These are phyloP conservation scores for Oikopleura dioica DNA, from an alignment of 23 tunicate genomes.

Conservation along the genomic window DNA sequence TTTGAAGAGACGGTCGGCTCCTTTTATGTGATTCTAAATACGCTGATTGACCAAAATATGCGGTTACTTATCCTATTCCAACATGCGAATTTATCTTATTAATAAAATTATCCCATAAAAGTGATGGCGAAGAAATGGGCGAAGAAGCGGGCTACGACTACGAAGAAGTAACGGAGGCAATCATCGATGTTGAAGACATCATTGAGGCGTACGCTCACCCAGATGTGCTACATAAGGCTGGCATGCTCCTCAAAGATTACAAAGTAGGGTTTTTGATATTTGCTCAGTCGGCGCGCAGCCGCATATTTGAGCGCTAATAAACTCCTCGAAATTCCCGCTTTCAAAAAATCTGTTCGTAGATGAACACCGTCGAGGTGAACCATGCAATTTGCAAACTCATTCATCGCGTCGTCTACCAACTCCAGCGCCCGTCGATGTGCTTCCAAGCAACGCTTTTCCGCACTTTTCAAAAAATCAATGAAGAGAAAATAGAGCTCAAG, in stretches of 20 bases:
- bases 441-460: slow-evolving; percentile 5
- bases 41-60: no score
- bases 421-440: slow-evolving; percentile 6
- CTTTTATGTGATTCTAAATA: no score
- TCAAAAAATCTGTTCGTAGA: no score
- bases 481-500: background rate
- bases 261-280: no score
- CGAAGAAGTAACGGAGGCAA: background rate
- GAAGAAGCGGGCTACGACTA: background rate
- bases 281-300: no score
- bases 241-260: background rate
- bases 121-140: background rate
- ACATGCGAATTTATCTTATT: no score
- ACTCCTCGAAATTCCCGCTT: no score
- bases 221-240: slow-evolving; percentile 6
- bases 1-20: no score
- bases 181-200: background rate
- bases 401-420: slow-evolving; percentile 1
- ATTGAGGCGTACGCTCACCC: background rate
- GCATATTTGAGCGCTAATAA: no score
- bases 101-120: no score
- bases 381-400: slow-evolving; percentile 6
- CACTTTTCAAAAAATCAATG: slow-evolving; percentile 11
- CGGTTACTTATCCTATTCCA: no score
- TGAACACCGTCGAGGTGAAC: background rate